Conservation (phyloP, 2,113 vertebrate species). For the Neopipo cinnamomea region DNA sequence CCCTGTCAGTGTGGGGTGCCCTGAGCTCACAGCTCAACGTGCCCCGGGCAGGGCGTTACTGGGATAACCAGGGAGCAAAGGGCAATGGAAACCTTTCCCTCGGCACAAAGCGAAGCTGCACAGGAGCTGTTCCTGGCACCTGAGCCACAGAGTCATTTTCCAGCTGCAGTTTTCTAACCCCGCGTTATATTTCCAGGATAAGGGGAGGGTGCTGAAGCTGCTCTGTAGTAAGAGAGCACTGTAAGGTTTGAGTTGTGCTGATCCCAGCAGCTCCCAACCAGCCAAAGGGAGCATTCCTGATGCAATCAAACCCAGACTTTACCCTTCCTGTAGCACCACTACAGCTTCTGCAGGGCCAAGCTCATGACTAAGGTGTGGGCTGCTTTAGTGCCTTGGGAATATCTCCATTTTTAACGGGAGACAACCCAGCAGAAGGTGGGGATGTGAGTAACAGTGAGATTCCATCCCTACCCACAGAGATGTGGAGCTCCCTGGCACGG, state of each 20-base stretch:
- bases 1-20: not conserved
- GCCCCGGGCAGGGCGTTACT: rapidly evolving
- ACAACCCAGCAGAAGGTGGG: not conserved
- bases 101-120: not conserved
- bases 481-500: rapidly evolving
- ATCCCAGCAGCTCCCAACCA: not conserved
- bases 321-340: not conserved
- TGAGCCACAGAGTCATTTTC: not conserved
- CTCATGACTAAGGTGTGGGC: not conserved
- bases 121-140: not conserved
- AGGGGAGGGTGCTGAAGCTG: not conserved
- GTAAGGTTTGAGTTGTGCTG: not conserved
- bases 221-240: rapidly evolving
- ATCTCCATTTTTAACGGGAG: not conserved
- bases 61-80: not conserved
- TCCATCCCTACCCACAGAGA: not conserved
- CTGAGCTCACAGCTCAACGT: not conserved
- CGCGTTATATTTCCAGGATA: not conserved
- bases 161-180: not conserved
- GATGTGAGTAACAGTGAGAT: not conserved
- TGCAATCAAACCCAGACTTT: not conserved
- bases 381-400: not conserved
- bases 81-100: not conserved
- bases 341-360: not conserved
- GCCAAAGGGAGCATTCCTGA: not conserved